Evolutionary conservation across 2,113 vertebrate genomes (phyloP), one percentile per base, ranked within the genome.

Genomic region (Physeter macrocephalus): DNA sequence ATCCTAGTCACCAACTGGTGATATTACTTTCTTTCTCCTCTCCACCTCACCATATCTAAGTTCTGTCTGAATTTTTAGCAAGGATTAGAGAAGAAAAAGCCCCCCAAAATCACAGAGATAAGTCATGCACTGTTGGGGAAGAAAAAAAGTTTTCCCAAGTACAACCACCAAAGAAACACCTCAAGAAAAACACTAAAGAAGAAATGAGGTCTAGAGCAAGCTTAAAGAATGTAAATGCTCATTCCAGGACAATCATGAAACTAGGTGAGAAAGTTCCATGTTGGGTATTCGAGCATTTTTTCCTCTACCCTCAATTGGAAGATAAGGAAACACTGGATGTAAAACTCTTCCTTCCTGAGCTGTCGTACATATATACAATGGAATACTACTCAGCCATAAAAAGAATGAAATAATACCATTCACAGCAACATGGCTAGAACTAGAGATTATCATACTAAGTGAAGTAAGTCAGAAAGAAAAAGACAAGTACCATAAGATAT

Each of bases 1-100:
- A 92, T 46, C 25, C n/a, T 62, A 52, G 54, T 90, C n/a, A 81
- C 23, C 49, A 85, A 81, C 4, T 71, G 10, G 8, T 62, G 74
- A 21, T 8, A 67, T 39, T 75, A 41, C n/a, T 87, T 92, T 93
- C 80, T 96, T 96, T 57, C 10, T 1, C 8, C 7, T 64, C 31
- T 57, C 52, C 9, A 59, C 4, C 8, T 66, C 8, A 66, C 7
- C 23, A 39, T 46, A 71, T 43, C n/a, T 94, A 71, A 91, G n/a
- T 59, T 95, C 61, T 67, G 4, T 83, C 27, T 96, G n/a, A 75
- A 81, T 61, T 93, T 93, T 96, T 92, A 75, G 62, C 41, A 74
- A 66, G 69, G 91, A 20, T 80, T 27, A 78, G 62, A 66, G 52
- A 80, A 46, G 66, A 25, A 66, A 82, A 92, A 43, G 2, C 7